phyloP scores from a whole-genome alignment of 2,888 invertebrate species.

The Phyllotreta cruciferae region DNA sequence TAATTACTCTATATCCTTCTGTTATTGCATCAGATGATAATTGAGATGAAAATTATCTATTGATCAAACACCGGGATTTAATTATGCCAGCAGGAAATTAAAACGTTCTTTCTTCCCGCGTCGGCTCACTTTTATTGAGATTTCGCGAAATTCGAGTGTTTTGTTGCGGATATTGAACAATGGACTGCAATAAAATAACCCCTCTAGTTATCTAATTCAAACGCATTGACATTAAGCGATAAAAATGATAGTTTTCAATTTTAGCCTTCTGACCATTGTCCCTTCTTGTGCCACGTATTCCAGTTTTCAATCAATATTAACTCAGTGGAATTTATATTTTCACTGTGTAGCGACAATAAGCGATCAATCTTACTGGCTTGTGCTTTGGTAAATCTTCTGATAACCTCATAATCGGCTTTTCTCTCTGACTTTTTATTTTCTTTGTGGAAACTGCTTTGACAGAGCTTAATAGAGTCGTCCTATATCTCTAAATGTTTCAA shows the following conservation, averaged over 20 bases:
- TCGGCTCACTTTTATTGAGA: no score
- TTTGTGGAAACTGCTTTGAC: constrained; percentile 26
- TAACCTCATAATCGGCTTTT: constrained; percentile 29
- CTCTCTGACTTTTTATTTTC: constrained; percentile 19
- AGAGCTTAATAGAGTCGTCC: constrained; percentile 21
- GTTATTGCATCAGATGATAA: constrained; percentile 1
- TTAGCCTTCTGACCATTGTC: constrained; percentile 13
- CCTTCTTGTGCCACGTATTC: constrained; percentile 21
- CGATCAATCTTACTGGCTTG: constrained; percentile 27
- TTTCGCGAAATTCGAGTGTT: background rate
- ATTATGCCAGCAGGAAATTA: background rate
- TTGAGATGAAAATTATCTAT: constrained; percentile 6
- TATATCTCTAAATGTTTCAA: constrained; percentile 19
- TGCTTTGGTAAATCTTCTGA: constrained; percentile 29
- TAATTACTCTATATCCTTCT: constrained; percentile 15
- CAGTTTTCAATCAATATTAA: constrained; percentile 30
- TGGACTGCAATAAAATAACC: constrained; percentile 1
- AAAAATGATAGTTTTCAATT: constrained; percentile 20
- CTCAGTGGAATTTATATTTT: constrained; percentile 28
- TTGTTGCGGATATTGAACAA: constrained; percentile 4
- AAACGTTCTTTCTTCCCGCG: no score
- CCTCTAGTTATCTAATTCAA: background rate
- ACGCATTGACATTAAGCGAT: background rate
- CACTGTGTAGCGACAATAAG: constrained; percentile 25
- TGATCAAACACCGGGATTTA: background rate